These are phyloP conservation scores for Drosophila nigrodunni DNA, from an alignment of 1,140 invertebrate genomes.

Conservation along the genomic window DNA sequence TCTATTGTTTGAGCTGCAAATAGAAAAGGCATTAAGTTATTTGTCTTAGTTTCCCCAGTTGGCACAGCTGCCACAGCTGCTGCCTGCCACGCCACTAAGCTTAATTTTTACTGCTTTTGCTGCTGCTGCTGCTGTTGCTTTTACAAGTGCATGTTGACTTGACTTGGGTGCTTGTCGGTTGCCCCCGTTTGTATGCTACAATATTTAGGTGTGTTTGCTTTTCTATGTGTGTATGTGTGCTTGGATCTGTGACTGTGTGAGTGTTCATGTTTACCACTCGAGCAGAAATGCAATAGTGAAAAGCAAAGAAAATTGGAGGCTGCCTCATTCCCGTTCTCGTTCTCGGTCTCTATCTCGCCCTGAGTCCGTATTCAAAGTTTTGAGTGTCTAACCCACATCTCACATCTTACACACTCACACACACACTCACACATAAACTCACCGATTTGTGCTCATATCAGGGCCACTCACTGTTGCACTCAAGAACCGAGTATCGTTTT, in stretches of 20 bases:
- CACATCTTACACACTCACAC: background rate
- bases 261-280: conserved; percentile 65
- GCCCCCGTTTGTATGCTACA: conserved; percentile 78
- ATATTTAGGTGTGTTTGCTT: conserved; percentile 60
- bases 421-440: conserved; percentile 21
- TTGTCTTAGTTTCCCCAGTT: conserved; percentile 73
- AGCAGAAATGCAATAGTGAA: conserved; percentile 53
- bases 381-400: conserved; percentile 49
- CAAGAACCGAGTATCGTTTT: conserved; percentile 61
- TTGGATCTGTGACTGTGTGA: conserved; percentile 32
- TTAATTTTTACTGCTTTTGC: conserved; percentile 30
- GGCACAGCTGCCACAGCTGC: conserved; percentile 22
- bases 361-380: conserved; percentile 61
- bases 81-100: conserved; percentile 31
- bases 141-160: conserved; percentile 67
- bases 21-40: conserved; percentile 79
- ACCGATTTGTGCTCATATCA: conserved; percentile 35
- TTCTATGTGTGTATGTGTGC: conserved; percentile 25
- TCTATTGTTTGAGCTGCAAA: conserved; percentile 77
- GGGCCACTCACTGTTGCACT: conserved; percentile 51
- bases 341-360: conserved; percentile 50
- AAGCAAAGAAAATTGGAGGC: conserved; percentile 57
- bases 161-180: conserved; percentile 63
- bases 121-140: conserved; percentile 20
- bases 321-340: conserved; percentile 41